Base-by-base conservation (phyloP, 2,888 invertebrate species). In the Ormyrus labotus region DNA sequence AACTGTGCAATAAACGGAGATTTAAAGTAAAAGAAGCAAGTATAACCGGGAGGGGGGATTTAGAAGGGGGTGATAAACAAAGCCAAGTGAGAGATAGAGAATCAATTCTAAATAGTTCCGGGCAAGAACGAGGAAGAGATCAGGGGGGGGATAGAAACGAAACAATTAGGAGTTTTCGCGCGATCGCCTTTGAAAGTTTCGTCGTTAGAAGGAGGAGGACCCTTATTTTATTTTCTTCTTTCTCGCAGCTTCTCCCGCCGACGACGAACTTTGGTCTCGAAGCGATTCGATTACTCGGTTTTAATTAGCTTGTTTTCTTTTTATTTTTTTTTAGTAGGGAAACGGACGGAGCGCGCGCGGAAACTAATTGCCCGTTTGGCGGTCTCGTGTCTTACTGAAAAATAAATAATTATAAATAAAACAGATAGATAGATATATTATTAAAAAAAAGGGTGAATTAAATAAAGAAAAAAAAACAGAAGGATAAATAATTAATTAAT, bases 331-430 rank as follows among this genome's bases (percentile, higher is more conserved):
- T 58, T 60, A 9, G 1, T 13, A 58, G 47, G 7, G 45, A 50
- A 65, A 63, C 45, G 13, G 60, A 60, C 60, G 60, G 19, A 60
- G 70, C 60, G 60, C 67, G 50, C 34, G 75, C 57, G 47, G 50
- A 47, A 77, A 64, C 61, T 8, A 71, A 64, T 50, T 58, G 69
- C 61, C 63, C 76, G 53, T 63, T 68, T n/a, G 73, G 51, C 69
- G 77, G 58, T 81, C 68, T 77, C 76, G 81, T 81, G 81, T 81
- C 77, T 81, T 81, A 80, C 47, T 77, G 63, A 70, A 69, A 53
- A 48, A 45, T 34, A 67, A 45, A 57, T 45, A 55, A 73, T 34
- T 57, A 55, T 71, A 64, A 75, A 45, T 68, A 10, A 74, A 67
- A 72, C 68, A 78, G 68, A 80, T 80, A 58, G 76, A 64, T 48